phyloP scores from a whole-genome alignment of 2,113 vertebrate species.

The Sebastes schlegelii region DNA sequence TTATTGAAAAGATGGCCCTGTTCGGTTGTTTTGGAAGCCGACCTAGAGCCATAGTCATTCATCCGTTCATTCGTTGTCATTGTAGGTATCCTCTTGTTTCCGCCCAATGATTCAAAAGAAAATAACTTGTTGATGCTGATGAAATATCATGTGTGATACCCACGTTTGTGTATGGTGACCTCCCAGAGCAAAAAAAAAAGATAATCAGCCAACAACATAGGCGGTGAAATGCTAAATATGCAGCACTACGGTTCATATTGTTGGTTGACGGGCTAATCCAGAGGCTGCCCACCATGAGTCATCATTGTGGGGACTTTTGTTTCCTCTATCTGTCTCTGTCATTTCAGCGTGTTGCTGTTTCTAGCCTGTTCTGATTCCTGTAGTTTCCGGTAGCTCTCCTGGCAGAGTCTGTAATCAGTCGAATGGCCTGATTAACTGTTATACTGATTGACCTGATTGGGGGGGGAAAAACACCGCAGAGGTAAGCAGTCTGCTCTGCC shows the following conservation, averaged over 20 bases:
- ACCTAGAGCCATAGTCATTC: not conserved
- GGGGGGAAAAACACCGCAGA: constrained; percentile 32
- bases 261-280: constrained; percentile 70
- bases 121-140: not conserved
- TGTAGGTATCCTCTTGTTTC: constrained; percentile 5
- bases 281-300: constrained; percentile 74
- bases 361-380: constrained; percentile 62
- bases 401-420: constrained; percentile 58
- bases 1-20: constrained; percentile 21
- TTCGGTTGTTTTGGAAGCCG: constrained; percentile 5
- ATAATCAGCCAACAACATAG: constrained; percentile 43
- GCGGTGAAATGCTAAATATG: constrained; percentile 60
- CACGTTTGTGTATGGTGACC: not conserved
- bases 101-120: not conserved
- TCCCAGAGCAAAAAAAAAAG: constrained; percentile 17
- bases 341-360: constrained; percentile 58
- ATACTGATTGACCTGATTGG: constrained; percentile 62
- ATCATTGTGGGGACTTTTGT: constrained; percentile 72
- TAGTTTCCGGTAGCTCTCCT: constrained; percentile 55
- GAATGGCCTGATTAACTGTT: constrained; percentile 50
- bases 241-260: constrained; percentile 51
- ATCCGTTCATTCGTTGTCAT: not conserved
- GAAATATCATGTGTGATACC: not conserved
- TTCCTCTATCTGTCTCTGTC: constrained; percentile 57
- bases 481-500: constrained; percentile 38